Base-by-base conservation (phyloP, 2,113 vertebrate genomes). In the Himantopus leucocephalus region DNA sequence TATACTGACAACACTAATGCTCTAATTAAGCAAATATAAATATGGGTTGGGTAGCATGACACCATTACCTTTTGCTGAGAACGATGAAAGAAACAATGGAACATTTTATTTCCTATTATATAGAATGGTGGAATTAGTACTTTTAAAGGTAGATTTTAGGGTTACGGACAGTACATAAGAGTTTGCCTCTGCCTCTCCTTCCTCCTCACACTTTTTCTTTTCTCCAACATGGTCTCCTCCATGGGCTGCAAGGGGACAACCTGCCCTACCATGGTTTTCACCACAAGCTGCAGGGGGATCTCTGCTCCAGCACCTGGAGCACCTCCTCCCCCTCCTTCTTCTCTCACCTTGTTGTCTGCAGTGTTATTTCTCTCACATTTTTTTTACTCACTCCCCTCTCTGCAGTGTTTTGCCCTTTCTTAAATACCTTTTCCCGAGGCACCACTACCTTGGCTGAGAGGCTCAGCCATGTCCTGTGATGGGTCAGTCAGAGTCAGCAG, bases 381-480 rank as follows among this genome's bases (percentile, higher is more conserved):
- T 48, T 68, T 20, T 14, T 27, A 6, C 7, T 50, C 39, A 15
- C 3, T 68, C 6, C 6, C 7, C 14, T 32, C 22, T 47, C 32
- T 55, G 18, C 60, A 76, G 13, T 11, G 22, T 20, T 79, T 66
- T 60, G 34, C 20, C 6, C 14, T 64, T 71, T 84, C 24, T 45
- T 17, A 35, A 75, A 13, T 4, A 8, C 2, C 6, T 10, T 58
- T 77, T 29, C 29, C 32, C 1, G 2, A 26, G 26, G 2, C 0
- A 0, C 12, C 14, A 8, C 3, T 6, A 34, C 6, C 6, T 6
- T 26, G 21, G 2, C 39, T 12, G 6, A 0, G 1, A 30, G n/a
- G 18, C 7, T 53, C 17, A 55, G 15, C 19, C 0, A 0, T 30
- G 20, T 17, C 22, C 26, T 4, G 47, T 0, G 0, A 3, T n/a